These are phyloP conservation scores for Micronycteris hirsuta DNA, from an alignment of 2,113 vertebrate species.

Conservation along the genomic window DNA sequence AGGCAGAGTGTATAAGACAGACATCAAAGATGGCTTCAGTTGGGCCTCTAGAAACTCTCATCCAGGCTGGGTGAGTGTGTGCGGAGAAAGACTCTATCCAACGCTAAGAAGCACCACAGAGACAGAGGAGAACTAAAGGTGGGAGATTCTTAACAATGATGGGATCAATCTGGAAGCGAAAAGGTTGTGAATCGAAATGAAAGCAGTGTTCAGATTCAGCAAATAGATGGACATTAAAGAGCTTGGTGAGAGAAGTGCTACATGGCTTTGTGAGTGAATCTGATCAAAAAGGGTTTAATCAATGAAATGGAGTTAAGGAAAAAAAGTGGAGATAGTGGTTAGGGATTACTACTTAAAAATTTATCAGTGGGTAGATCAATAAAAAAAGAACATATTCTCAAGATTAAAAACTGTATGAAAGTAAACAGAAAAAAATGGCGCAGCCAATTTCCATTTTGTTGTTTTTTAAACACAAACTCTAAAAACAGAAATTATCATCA, in stretches of 20 bases:
- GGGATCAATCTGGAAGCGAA: neutral
- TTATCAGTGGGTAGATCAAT: neutral
- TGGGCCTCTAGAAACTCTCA: neutral
- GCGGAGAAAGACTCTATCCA: neutral
- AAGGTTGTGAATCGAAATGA: neutral
- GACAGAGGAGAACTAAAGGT: neutral
- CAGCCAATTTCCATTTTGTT: neutral
- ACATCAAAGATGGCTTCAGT: neutral
- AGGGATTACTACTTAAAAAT: neutral
- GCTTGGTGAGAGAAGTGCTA: no score
- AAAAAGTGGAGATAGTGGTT: neutral
- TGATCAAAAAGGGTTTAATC: neutral
- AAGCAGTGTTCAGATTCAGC: neutral
- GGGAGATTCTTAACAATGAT: no score
- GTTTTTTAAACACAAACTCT: neutral
- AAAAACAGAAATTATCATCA: neutral
- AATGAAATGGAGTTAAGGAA: neutral
- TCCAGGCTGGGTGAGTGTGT: neutral
- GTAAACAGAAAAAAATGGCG: neutral
- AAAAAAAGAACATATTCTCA: neutral
- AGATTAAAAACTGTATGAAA: neutral
- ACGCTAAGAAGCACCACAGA: neutral
- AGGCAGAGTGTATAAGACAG: neutral
- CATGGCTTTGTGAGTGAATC: neutral
- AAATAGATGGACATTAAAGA: neutral